A percentile compares a stretch with the other conserved stretches of the same genome.
Conservation (phyloP, 2,888 invertebrate species). For the Celastrina argiolus region DNA sequence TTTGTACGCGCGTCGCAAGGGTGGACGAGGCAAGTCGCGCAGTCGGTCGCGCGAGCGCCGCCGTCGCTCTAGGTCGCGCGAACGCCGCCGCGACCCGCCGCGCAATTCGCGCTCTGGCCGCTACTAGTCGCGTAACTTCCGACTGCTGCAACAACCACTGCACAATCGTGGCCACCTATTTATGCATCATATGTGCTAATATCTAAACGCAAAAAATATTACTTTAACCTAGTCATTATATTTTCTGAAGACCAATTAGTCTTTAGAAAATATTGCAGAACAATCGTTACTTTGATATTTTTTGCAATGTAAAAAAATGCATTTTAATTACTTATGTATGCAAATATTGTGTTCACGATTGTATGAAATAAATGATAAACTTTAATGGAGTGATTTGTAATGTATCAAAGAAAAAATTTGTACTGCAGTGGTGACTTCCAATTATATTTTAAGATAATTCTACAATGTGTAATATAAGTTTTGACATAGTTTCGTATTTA, state of each 20-base stretch:
- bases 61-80: constrained; percentile 79
- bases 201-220: too few species aligned
- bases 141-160: background rate
- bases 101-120: constrained; percentile 77
- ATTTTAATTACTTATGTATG: background rate
- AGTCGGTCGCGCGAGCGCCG: constrained; percentile 66
- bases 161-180: constrained; percentile 29
- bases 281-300: too few species aligned
- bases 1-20: constrained; percentile 83
- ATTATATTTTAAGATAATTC: constrained; percentile 24
- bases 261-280: too few species aligned
- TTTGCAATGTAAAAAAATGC: too few species aligned
- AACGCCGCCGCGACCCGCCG: constrained; percentile 70
- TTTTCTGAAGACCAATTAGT: too few species aligned
- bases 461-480: constrained; percentile 22
- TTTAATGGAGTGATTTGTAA: background rate
- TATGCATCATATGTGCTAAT: background rate
- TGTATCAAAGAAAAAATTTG: background rate
- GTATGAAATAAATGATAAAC: background rate
- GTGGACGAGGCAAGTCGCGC: constrained; percentile 61
- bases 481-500: constrained; percentile 10
- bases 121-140: constrained; percentile 49
- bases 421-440: constrained; percentile 18
- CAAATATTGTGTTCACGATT: background rate
- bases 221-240: too few species aligned